phyloP scores from a whole-genome alignment of 2,113 vertebrate genomes.

The Mesembrinibis cayennensis region DNA sequence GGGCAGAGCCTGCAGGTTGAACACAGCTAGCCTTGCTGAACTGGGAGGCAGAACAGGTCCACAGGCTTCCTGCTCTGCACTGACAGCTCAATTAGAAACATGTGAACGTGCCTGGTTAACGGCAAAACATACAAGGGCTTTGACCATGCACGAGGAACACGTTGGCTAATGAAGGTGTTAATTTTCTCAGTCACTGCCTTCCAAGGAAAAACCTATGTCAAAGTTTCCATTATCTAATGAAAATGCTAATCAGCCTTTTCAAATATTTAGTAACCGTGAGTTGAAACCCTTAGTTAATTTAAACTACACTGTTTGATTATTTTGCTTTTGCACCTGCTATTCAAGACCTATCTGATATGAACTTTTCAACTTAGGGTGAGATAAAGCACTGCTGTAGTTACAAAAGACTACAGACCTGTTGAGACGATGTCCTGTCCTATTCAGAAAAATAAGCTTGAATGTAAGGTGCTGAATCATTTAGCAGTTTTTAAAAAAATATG shows the following conservation, averaged over 20 bases:
- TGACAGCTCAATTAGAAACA: not conserved
- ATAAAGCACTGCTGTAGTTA: not conserved
- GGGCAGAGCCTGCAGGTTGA: not conserved
- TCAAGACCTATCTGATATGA: not conserved
- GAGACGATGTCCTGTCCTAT: not conserved
- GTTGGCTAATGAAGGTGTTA: not conserved
- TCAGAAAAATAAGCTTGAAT: not conserved
- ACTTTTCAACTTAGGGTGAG: not conserved
- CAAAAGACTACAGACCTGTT: not conserved
- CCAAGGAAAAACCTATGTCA: not conserved
- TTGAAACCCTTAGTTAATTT: not conserved
- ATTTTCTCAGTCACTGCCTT: not conserved
- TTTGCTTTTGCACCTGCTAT: not conserved
- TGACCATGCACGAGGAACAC: not conserved
- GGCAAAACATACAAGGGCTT: not conserved
- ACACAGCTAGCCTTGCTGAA: not conserved
- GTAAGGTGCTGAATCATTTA: not conserved
- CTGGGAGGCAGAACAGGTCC: not conserved
- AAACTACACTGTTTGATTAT: not conserved
- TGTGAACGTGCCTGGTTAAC: not conserved
- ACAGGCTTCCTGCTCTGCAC: not conserved
- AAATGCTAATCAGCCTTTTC: not conserved
- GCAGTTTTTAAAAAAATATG: not conserved
- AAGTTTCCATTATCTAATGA: not conserved
- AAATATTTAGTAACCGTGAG: not conserved